These are phyloP conservation scores for Heteronetta atricapilla DNA, from an alignment of 2,113 vertebrate species.

Conservation along the genomic window DNA sequence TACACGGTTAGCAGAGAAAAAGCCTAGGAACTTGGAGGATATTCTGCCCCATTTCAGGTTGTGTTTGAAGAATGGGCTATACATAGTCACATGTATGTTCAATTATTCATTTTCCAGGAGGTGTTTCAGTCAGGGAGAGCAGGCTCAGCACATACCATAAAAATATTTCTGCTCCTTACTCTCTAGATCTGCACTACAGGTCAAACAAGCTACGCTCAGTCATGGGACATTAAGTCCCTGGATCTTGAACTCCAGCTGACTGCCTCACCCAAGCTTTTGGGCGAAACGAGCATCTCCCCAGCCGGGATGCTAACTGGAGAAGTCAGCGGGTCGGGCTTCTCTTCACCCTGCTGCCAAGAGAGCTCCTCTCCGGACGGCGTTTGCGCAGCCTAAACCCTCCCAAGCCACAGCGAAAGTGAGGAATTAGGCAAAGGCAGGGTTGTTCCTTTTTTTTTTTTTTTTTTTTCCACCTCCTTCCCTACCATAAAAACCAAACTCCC, in stretches of 20 bases:
- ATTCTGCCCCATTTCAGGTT: not conserved
- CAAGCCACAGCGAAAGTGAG: not conserved
- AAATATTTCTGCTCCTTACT: constrained; percentile 44
- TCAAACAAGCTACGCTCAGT: constrained; percentile 52
- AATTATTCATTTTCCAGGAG: constrained; percentile 65
- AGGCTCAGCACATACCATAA: constrained; percentile 63
- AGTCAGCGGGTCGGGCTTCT: constrained; percentile 13
- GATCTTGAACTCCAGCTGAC: constrained; percentile 64
- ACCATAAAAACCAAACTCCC: not conserved
- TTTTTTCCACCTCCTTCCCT: not conserved
- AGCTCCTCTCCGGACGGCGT: constrained; percentile 22
- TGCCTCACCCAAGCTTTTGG: constrained; percentile 49
- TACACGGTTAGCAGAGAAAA: not conserved
- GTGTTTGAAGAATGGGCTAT: constrained; percentile 42
- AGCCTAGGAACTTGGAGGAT: not conserved
- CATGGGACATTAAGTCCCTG: constrained; percentile 59
- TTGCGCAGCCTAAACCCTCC: constrained; percentile 18
- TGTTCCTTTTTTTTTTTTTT: not conserved
- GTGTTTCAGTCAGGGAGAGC: constrained; percentile 52
- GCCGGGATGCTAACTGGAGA: constrained; percentile 7
- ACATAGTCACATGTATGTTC: constrained; percentile 35
- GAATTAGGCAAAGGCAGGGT: not conserved
- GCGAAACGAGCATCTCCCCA: constrained; percentile 35
- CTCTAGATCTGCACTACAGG: constrained; percentile 17
- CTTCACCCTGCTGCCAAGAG: constrained; percentile 34